Evolutionary conservation across 2,888 invertebrate genomes (phyloP).

Genomic region (Aromia moschata): DNA sequence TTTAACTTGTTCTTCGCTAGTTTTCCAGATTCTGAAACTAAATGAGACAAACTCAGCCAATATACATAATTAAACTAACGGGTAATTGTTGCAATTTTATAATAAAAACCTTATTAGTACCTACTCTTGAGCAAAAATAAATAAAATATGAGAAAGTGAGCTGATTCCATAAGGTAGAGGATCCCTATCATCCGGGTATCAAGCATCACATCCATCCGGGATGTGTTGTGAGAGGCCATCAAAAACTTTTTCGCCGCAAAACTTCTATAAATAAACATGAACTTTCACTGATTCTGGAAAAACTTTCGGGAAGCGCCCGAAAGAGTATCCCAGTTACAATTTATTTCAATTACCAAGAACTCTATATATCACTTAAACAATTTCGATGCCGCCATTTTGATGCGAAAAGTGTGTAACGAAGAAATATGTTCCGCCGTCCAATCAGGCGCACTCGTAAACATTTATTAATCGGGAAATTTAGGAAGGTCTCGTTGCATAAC

Average conservation of each 20-base stretch:
- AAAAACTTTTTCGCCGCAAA: slow-evolving; percentile 20
- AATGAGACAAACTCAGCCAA: too few relatives aligned
- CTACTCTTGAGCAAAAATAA: too few relatives aligned
- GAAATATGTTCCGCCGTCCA: slow-evolving; percentile 35
- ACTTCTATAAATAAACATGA: slow-evolving; percentile 43
- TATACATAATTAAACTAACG: too few relatives aligned
- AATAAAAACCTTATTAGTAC: too few relatives aligned
- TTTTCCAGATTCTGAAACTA: too few relatives aligned
- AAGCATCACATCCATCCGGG: slow-evolving; percentile 3
- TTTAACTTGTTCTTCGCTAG: too few relatives aligned
- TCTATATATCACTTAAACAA: slow-evolving; percentile 46
- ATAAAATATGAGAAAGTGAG: too few relatives aligned
- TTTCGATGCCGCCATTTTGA: slow-evolving; percentile 42
- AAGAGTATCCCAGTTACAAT: slow-evolving; percentile 39
- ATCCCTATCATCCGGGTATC: background rate
- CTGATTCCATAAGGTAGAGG: too few relatives aligned
- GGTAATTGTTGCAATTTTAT: too few relatives aligned
- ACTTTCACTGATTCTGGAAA: slow-evolving; percentile 36
- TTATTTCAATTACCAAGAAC: slow-evolving; percentile 45
- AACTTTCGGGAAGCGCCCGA: slow-evolving; percentile 40
- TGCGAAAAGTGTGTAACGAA: slow-evolving; percentile 43
- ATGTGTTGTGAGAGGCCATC: slow-evolving; percentile 14
- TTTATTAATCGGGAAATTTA: slow-evolving; percentile 21
- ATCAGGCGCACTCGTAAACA: slow-evolving; percentile 22
- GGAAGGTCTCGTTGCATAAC: slow-evolving; percentile 16